Evolutionary conservation across 2,888 invertebrate species (phyloP), one percentile per base, ranked within the genome.

Genomic region (Cryptophagus acutangulus): DNA sequence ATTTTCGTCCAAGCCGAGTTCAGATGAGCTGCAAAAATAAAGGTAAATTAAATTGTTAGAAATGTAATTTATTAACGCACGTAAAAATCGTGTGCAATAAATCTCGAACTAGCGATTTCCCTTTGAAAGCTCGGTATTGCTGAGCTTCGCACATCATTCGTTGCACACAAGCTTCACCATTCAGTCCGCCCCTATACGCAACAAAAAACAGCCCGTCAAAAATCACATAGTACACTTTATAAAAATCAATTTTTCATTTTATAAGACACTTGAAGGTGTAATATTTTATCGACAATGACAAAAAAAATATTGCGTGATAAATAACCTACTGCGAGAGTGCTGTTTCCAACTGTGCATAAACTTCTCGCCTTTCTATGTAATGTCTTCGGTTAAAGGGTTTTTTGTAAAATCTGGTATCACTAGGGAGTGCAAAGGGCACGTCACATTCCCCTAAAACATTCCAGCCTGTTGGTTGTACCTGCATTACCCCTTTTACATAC

Each of bases 81-180:
- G 74, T 74, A 54, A 85, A 76, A 54, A 84, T 65, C 36, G 78
- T 74, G 55, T 78, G 73, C 36, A 85, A 62, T 41, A 82, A 63
- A 61, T 84, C 83, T 49, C 81, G 81, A 33, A 83, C 72, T 40
- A 85, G 70, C 2, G 81, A 82, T 51, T 72, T 71, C 18, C 82
- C 82, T 6, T 73, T 74, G 1, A 75, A 71, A 14, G 75, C 74
- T 37, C 82, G 63, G 54, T 76, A 67, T 44, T 69, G 67, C 40
- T 72, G 74, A 3, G 79, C 75, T 57, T 86, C 85, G 57, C 86
- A 86, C 43, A 86, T 75, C 43, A 79, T 77, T 51, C 79, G 73
- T 56, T 81, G 71, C 35, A 84, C 66, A 61, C 86, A 86, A 12
- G 72, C 67, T 17, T 71, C 72, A 1, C 82, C 82, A 48, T 81